Evolutionary conservation across 2,113 vertebrate genomes (phyloP).

Genomic region (Eubucco bourcierii): DNA sequence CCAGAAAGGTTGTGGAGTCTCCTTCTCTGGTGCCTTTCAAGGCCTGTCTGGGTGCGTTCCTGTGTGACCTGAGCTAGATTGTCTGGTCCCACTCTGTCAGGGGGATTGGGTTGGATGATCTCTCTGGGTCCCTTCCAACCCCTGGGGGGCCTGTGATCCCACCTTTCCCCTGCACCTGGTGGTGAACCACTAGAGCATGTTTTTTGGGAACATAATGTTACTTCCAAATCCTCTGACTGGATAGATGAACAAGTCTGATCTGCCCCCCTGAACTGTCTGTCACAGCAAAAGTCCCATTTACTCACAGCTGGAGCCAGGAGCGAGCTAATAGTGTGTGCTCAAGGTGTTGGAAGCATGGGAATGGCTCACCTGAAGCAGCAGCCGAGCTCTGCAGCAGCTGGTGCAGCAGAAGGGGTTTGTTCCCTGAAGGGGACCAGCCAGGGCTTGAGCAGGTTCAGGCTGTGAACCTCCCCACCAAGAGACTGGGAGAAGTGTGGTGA

Average conservation of each 20-base stretch:
- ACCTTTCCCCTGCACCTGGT: not conserved
- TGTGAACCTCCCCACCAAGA: not conserved
- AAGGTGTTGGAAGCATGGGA: not conserved
- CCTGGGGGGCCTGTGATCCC: too few species aligned
- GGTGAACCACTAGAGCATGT: not conserved
- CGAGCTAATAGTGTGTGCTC: not conserved
- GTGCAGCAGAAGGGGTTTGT: not conserved
- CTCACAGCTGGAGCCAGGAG: not conserved
- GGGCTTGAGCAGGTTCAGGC: not conserved
- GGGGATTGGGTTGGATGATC: too few species aligned
- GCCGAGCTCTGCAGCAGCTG: not conserved
- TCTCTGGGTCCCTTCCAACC: too few species aligned
- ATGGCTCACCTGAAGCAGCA: not conserved
- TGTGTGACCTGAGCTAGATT: too few species aligned
- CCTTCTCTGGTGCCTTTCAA: too few species aligned
- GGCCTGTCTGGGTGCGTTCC: too few species aligned
- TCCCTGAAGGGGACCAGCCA: rapidly evolving
- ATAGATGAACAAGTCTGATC: not conserved
- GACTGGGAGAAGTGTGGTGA: too few species aligned
- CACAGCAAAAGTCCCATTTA: not conserved
- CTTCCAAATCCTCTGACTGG: not conserved
- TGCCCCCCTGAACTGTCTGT: not conserved
- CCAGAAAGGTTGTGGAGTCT: too few species aligned
- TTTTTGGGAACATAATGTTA: not conserved
- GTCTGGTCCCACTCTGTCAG: too few species aligned